Base-by-base conservation (phyloP, 2,113 vertebrate species). In the Indicator maculatus region DNA sequence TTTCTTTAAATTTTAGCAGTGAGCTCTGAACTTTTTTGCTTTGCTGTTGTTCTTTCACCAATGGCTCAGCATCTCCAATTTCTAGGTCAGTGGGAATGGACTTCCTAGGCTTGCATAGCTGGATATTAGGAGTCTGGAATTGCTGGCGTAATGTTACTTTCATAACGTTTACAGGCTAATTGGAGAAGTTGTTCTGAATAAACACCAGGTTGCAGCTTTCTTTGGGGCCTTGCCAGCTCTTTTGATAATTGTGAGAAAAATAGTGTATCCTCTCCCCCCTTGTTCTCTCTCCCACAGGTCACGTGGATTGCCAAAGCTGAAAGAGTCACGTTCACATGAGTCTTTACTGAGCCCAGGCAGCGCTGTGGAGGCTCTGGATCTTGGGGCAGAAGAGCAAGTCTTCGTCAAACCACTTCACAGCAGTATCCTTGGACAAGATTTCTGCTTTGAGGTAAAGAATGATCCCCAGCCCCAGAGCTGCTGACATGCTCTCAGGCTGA, bases 401-500 rank as follows among this genome's bases (percentile, higher is more conserved):
- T 96, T 98, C 38, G 97, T 99, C 94, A 99, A 99, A 86, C 98
- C 99, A 8, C 98, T 99, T 56, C 99, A 99, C 96, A 99, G 98
- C 97, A 99, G 99, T 86, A 98, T 99, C 83, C 98, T 99, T 74
- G 99, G 99, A 61, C 98, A 99, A 93, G 99, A 99, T 96, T 99
- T 99, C 97, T 99, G 99, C 97, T 99, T 99, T 89, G 99, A 99
- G 99, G 99, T 99, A 95, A 93, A 52, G 80, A 69, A 44, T 3
- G 3, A 55, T 60, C 44, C 63, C 82, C 89, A 83, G 28, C 71
- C 36, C 20, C 3, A 6, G 18, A 56, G 74, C 52, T n/a, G 10
- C 67, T 56, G 64, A 31, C 6, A 39, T 30, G 53, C 66, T 88
- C 45, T 38, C 52, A 8, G 28, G 31, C 50, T 52, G 41, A 70